A percentile compares a stretch with the other conserved stretches of the same genome.
These are phyloP conservation scores for Zaprionus bogoriensis DNA, from an alignment of 2,888 invertebrate species.

Conservation along the genomic window DNA sequence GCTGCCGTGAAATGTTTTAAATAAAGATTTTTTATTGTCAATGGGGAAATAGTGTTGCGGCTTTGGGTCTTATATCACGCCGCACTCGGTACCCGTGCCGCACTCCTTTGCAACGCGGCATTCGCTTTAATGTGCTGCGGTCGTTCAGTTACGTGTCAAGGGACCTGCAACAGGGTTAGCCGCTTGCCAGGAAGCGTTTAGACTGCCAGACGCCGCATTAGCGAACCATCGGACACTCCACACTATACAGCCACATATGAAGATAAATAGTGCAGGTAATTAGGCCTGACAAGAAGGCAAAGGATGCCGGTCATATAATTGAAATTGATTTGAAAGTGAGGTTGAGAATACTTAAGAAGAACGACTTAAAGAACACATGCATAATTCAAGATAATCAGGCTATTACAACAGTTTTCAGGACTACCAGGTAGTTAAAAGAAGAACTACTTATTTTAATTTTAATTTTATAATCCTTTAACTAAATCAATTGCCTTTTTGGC, in stretches of 20 bases:
- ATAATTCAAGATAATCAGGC: no score
- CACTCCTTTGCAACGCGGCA: slow-evolving; percentile 33
- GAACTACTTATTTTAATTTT: no score
- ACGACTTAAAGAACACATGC: background rate
- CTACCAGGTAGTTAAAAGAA: no score
- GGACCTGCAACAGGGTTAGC: slow-evolving; percentile 26
- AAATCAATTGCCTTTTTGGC: no score
- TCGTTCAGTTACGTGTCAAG: slow-evolving; percentile 51
- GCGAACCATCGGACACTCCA: slow-evolving; percentile 1
- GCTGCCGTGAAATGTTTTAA: slow-evolving; percentile 77
- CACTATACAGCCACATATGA: slow-evolving; percentile 21
- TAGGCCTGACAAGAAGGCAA: background rate
- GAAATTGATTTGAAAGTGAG: background rate
- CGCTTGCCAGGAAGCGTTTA: slow-evolving; percentile 54
- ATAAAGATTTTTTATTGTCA: slow-evolving; percentile 78
- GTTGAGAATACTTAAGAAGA: background rate
- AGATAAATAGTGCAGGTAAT: slow-evolving; percentile 43
- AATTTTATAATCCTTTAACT: no score
- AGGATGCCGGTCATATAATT: background rate
- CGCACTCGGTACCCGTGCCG: background rate
- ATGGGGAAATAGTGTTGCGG: slow-evolving; percentile 74
- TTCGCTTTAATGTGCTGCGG: slow-evolving; percentile 66
- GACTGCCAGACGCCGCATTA: slow-evolving; percentile 67
- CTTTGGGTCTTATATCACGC: slow-evolving; percentile 67
- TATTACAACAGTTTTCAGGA: no score